Percentiles rank a stretch among this genome's conserved stretches.
phyloP scores from a whole-genome alignment of 2,797 vertebrate genomes.

The Tenualosa thibaudeaui region DNA sequence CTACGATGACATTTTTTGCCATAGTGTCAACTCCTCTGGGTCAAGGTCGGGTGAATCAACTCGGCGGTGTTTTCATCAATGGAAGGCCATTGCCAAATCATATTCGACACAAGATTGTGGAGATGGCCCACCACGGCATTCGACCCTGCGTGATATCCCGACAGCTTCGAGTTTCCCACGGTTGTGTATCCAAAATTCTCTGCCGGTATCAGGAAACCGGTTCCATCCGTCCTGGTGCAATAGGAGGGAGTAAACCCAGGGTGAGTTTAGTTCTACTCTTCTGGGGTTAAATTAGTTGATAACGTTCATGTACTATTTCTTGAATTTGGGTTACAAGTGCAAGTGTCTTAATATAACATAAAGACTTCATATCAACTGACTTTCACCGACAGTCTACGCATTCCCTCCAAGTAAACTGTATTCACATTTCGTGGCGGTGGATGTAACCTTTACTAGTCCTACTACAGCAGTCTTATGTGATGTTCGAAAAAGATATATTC shows the following conservation, averaged over 20 bases:
- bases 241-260: slow-evolving; percentile 96
- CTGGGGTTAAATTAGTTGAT: slow-evolving; percentile 75
- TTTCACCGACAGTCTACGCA: background rate
- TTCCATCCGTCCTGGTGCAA: slow-evolving; percentile 93
- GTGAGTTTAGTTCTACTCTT: slow-evolving; percentile 69
- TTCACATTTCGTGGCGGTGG: background rate
- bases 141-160: slow-evolving; percentile 95
- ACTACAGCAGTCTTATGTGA: background rate
- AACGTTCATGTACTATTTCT: background rate
- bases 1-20: no score
- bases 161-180: slow-evolving; percentile 91
- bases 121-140: slow-evolving; percentile 97
- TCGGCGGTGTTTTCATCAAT: slow-evolving; percentile 96
- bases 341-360: background rate
- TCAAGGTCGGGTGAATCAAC: slow-evolving; percentile 94
- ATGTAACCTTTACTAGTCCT: background rate
- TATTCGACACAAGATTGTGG: slow-evolving; percentile 96
- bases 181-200: slow-evolving; percentile 95
- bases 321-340: background rate
- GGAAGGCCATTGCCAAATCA: slow-evolving; percentile 93
- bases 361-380: background rate
- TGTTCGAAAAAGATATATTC: background rate
- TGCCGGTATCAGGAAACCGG: slow-evolving; percentile 96
- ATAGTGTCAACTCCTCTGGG: slow-evolving; percentile 93
- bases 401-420: background rate